Evolutionary conservation across 1,140 invertebrate genomes (phyloP).

Genomic region (Ericerus pela): DNA sequence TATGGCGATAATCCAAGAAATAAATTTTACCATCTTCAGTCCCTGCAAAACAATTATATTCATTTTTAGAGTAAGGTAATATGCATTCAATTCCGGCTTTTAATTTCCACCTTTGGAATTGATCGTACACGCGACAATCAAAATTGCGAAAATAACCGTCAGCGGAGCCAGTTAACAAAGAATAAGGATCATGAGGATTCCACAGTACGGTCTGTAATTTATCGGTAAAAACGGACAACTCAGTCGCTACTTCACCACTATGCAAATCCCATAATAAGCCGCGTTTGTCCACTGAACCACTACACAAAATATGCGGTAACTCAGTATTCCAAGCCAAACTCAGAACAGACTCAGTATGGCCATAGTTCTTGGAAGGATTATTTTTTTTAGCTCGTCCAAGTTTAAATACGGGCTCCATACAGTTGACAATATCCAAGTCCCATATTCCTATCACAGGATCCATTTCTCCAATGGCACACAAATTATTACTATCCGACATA

Average conservation of each 20-base stretch:
- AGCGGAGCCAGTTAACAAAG: constrained; percentile 58
- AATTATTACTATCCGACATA: constrained; percentile 44
- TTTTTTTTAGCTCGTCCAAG: constrained; percentile 60
- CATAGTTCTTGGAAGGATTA: constrained; percentile 35
- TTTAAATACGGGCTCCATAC: constrained; percentile 64
- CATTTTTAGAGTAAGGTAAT: constrained; percentile 63
- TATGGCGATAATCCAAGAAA: constrained; percentile 59
- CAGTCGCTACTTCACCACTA: constrained; percentile 51
- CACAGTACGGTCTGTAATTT: constrained; percentile 75
- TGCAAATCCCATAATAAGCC: constrained; percentile 89
- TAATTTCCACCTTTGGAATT: constrained; percentile 50
- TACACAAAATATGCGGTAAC: constrained; percentile 68
- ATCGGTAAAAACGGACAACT: constrained; percentile 56
- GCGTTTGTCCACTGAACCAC: constrained; percentile 77
- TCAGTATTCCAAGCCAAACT: constrained; percentile 80
- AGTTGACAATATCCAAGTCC: constrained; percentile 87
- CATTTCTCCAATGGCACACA: constrained; percentile 84
- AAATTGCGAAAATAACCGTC: constrained; percentile 49
- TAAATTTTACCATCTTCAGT: constrained; percentile 64
- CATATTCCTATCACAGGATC: constrained; percentile 80
- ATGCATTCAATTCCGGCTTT: constrained; percentile 74
- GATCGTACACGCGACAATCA: constrained; percentile 55
- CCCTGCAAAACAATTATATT: constrained; percentile 56
- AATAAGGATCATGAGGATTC: constrained; percentile 69
- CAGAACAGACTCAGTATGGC: constrained; percentile 82